Base-by-base conservation (phyloP, 2,888 invertebrate species). In the Branchipolynoe longqiensis region DNA sequence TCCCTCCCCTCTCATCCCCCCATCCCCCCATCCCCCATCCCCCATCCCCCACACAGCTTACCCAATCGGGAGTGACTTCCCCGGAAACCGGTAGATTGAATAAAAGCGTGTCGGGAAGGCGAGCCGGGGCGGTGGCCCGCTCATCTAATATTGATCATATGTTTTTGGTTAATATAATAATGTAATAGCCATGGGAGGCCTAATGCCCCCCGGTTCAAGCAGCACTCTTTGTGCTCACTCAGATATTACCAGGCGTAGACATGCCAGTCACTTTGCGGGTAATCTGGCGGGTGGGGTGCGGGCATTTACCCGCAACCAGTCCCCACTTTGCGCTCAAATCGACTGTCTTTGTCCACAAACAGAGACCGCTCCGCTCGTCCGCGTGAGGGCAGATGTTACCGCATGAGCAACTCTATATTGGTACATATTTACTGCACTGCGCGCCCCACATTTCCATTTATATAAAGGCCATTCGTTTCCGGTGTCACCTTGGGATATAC, bases 111-210 rank as follows among this genome's bases (percentile, higher is more conserved):
- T 33, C 18, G 54, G 25, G 73, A 56, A n/a, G 62, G 18, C 38
- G 41, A 33, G 38, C n/a, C 6, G 38, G 12, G 48, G 78, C n/a
- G 28, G n/a, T 14, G 48, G 48, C 41, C 31, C 78, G 28, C 41
- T 78, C 33, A 78, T 78, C 78, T 31, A 78, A 78, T 78, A 78
- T 78, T 78, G 78, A 78, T 78, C 78, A 78, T 78, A 78, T 78
- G 78, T 78, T 78, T 78, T 78, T 78, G 31, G 78, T 78, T 78
- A 78, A 78, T 78, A 78, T 78, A 78, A 78, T 78, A 78, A 78
- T 78, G 78, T 78, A 78, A 78, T 78, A 54, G 78, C 78, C 54
- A 31, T 40, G 48, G 54, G 78, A 78, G 48, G 28, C 78, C 78
- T 78, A 78, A 78, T 78, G 78, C 78, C 54, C 54, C n/a, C 48